Base-by-base conservation (phyloP, 1,140 invertebrate genomes). In the Phymastichus coffea region DNA sequence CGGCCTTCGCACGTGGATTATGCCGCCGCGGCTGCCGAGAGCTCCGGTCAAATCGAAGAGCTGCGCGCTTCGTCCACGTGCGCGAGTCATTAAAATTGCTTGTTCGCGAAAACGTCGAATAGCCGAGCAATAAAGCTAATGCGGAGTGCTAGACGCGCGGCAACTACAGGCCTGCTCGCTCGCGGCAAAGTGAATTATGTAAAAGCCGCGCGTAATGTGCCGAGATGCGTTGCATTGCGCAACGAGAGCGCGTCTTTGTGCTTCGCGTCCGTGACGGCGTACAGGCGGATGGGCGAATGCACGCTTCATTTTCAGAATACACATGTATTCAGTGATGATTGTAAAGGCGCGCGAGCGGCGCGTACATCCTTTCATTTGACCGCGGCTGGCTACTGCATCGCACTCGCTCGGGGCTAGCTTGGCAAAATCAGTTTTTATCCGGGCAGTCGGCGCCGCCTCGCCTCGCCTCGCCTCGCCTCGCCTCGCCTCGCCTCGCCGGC, bases 371-470 rank as follows among this genome's bases (percentile, higher is more conserved):
- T 57, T 23, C 4, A 57, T 40, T 43, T 28, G 22, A 33, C 40
- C 19, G n/a, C n/a, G n/a, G n/a, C n/a, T n/a, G 37, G 37, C 37
- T 41, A 38, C 17, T 41, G 17, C 14, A 19, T 35, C 26, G 47
- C 38, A 20, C n/a, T 19, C 37, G 8, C 26, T 43, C 19, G 43
- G 51, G 49, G 26, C 15, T 51, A 7, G 2, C 51, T 51, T 43
- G 23, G 47, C 20, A 43, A 51, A 51, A 58, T 58, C 47, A 51
- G 35, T 58, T 58, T 52, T 58, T 38, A 12, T 17, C 12, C n/a
- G 15, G 47, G 37, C 44, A 49, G 37, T 35, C 2, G 12, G 23
- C 26, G 3, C 23, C 15, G 35, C 14, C 8, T 26, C 12, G 25
- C 15, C 4, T 43, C 40, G 49, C 49, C 49, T 57, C 46, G 25